phyloP scores from a whole-genome alignment of 2,888 invertebrate species.

The Leucozona laternaria region DNA sequence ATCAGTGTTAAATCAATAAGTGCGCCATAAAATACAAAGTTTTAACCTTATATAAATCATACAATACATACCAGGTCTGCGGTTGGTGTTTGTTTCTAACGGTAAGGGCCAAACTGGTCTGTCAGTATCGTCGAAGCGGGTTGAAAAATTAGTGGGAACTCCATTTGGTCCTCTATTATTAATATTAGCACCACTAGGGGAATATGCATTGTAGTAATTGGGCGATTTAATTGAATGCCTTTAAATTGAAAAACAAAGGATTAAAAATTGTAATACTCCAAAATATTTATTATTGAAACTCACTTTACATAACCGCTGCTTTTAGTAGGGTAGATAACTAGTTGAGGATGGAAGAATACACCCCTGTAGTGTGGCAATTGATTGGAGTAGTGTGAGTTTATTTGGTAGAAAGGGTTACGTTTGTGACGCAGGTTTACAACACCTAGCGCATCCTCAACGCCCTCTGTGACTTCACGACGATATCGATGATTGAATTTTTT shows the following conservation, averaged over 20 bases:
- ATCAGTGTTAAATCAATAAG: no score
- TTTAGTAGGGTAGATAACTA: conserved; percentile 2
- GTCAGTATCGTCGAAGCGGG: conserved; percentile 1
- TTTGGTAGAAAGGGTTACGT: conserved; percentile 32
- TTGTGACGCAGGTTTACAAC: conserved; percentile 34
- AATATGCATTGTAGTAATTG: conserved; percentile 68
- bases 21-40: no score
- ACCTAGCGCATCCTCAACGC: neutral
- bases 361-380: conserved; percentile 40
- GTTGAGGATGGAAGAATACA: neutral
- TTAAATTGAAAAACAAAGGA: neutral
- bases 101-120: conserved; percentile 27
- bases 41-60: no score
- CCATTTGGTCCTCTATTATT: neutral
- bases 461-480: conserved; percentile 76
- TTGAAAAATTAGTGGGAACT: neutral
- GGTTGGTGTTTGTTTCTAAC: neutral
- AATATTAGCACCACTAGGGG: neutral
- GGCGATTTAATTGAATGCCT: conserved; percentile 71
- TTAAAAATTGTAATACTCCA: neutral
- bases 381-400: conserved; percentile 11
- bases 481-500: conserved; percentile 79
- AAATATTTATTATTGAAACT: neutral
- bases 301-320: conserved; percentile 4
- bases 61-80: conserved; percentile 5